phyloP scores from a whole-genome alignment of 2,888 invertebrate genomes.

The Dynastes tityus region DNA sequence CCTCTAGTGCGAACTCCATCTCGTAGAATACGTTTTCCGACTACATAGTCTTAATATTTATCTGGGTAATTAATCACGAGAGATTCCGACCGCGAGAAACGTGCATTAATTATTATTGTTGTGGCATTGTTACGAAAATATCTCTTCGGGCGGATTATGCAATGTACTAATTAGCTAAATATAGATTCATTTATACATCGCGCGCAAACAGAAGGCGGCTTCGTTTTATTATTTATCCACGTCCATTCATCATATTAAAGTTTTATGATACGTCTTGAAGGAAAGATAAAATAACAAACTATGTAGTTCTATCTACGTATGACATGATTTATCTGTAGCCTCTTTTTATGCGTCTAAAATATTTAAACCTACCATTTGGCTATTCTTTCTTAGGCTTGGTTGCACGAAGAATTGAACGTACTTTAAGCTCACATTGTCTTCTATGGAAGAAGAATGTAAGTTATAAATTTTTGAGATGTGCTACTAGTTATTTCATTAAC shows the following conservation, averaged over 20 bases:
- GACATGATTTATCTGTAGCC: slow-evolving; percentile 8
- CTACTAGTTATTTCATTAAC: too few species aligned
- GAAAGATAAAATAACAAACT: slow-evolving; percentile 2
- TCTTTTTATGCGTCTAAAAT: background rate
- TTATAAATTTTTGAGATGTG: too few species aligned
- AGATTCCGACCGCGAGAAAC: slow-evolving; percentile 35
- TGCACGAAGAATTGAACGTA: too few species aligned
- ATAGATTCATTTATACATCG: slow-evolving; percentile 37
- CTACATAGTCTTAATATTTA: slow-evolving; percentile 39
- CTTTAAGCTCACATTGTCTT: too few species aligned
- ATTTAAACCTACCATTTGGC: too few species aligned
- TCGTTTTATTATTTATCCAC: slow-evolving; percentile 31
- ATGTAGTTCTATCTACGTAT: background rate
- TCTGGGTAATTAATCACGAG: slow-evolving; percentile 42
- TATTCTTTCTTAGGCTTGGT: too few species aligned
- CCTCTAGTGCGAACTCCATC: slow-evolving; percentile 24
- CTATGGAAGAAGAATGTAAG: too few species aligned
- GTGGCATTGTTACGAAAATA: slow-evolving; percentile 46
- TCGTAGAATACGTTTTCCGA: background rate
- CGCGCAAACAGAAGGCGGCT: slow-evolving; percentile 26
- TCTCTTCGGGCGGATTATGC: slow-evolving; percentile 37
- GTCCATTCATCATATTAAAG: slow-evolving; percentile 39
- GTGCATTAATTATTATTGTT: slow-evolving; percentile 38
- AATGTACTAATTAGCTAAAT: slow-evolving; percentile 44
- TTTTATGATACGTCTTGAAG: slow-evolving; percentile 24